Evolutionary conservation across 2,113 vertebrate genomes (phyloP), one percentile per base, ranked within the genome.

Genomic region (Melospiza melodia): DNA sequence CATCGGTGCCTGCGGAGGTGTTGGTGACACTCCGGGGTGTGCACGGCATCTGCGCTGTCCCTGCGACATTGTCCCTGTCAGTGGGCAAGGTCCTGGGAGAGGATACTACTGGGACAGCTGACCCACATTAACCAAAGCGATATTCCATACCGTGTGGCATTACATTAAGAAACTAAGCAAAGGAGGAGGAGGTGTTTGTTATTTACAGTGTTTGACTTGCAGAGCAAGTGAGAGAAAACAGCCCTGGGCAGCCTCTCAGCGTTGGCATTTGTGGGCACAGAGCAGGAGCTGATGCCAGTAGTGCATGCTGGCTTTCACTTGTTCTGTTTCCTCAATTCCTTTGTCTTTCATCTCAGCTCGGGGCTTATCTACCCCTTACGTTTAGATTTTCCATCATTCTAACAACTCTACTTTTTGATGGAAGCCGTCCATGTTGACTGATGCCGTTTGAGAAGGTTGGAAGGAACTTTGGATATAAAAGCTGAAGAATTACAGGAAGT

Each of bases 1-100:
- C 20, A 2, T 4, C 6, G 31, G 21, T 35, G 1, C 31, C 54
- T 21, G 0, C 31, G 4, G 1, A 43, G 72, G 25, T 17, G 20
- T 6, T 3, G 72, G 4, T 21, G 5, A 30, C 35, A 11, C 51
- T 1, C 5, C 6, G 17, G 20, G 31, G 11, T 15, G 46, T 35
- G 72, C 83, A 9, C 44, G 11, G 44, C 21, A 8, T 21, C 37
- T 1, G 1, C 21, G 52, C 12, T 8, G 43, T 11, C 30, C 10
- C 10, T 20, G 25, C 51, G 4, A 3, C 31, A 4, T 57, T 41
- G 1, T 23, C 8, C 11, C 23, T 35, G 2, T 5, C 35, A 4
- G 1, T 21, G 30, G 71, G 43, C 43, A 11, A 7, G 37, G 5
- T 43, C 62, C 72, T 14, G 52, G 33, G 20, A n/a, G 24, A 43